Percentiles rank a stretch among this genome's conserved stretches.
Conservation (phyloP, 64 coral and sea anemone species). For the Pocillopora verrucosa region DNA sequence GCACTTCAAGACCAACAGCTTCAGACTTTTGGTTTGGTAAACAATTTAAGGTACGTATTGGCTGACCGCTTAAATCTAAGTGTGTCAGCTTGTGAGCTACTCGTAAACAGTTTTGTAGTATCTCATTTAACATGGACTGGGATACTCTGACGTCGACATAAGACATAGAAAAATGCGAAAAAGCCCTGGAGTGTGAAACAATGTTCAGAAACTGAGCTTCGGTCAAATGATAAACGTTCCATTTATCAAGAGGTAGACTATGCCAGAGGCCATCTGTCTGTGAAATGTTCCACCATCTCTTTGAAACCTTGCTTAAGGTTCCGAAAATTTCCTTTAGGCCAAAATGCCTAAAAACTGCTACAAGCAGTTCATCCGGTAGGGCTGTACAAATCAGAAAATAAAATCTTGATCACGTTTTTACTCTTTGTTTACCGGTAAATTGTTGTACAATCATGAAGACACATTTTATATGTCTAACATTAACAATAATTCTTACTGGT, state of each 20-base stretch:
- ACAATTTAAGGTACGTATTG: too few species aligned
- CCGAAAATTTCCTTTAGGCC: constrained; percentile 61
- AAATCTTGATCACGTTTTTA: too few species aligned
- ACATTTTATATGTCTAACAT: constrained; percentile 63
- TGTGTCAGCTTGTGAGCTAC: too few species aligned
- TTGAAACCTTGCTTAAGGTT: constrained; percentile 48
- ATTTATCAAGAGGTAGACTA: constrained; percentile 47
- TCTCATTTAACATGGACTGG: too few species aligned
- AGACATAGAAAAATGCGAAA: too few species aligned
- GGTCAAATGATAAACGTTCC: constrained; percentile 33
- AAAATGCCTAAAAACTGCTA: constrained; percentile 68
- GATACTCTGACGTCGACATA: too few species aligned
- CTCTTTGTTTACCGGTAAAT: constrained; percentile 62
- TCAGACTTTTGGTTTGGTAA: too few species aligned
- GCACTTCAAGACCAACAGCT: too few species aligned
- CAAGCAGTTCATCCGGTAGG: constrained; percentile 68
- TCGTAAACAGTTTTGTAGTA: too few species aligned
- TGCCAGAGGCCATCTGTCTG: constrained; percentile 47
- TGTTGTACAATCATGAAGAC: constrained; percentile 64
- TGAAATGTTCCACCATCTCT: constrained; percentile 49
- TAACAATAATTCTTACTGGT: constrained; percentile 65
- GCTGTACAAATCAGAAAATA: too few species aligned
- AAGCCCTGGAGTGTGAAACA: too few species aligned
- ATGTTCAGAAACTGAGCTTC: constrained; percentile 43
- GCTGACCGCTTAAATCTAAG: too few species aligned